Conservation (phyloP, 2,888 invertebrate species). For the Ormyrus pomaceus region DNA sequence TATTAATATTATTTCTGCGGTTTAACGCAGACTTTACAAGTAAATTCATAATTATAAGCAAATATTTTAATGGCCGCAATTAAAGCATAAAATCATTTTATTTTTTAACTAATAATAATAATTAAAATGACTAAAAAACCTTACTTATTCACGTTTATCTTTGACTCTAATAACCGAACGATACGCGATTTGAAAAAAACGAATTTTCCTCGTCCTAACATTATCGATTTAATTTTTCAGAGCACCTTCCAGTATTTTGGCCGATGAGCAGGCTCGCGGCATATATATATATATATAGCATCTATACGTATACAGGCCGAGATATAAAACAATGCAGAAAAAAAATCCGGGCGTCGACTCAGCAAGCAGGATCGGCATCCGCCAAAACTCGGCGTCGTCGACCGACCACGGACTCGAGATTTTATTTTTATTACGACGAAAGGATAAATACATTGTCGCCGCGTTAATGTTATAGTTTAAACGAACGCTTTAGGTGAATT, state of each 20-base stretch:
- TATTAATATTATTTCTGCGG: no score
- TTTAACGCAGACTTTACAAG: no score
- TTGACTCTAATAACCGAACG: no score
- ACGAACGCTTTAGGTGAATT: slow-evolving; percentile 1
- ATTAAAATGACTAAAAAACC: no score
- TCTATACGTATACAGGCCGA: slow-evolving; percentile 57
- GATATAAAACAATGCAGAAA: slow-evolving; percentile 42
- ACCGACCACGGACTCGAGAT: not conserved
- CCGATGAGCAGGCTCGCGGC: slow-evolving; percentile 73
- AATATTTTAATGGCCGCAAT: no score
- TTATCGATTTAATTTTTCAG: slow-evolving; percentile 54
- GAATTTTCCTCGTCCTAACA: no score
- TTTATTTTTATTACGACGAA: slow-evolving; percentile 14
- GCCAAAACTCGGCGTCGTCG: not conserved
- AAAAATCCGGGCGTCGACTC: not conserved
- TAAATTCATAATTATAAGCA: no score
- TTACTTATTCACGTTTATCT: no score
- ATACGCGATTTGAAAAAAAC: no score
- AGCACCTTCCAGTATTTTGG: slow-evolving; percentile 73
- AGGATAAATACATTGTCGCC: not conserved
- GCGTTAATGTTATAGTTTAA: no score
- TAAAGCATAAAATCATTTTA: no score
- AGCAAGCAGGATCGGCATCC: slow-evolving; percentile 6
- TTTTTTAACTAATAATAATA: no score
- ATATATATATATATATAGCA: not conserved